Evolutionary conservation across 2,113 vertebrate species (phyloP), one percentile per base, ranked within the genome.

Genomic region (Falcunculus frontatus): DNA sequence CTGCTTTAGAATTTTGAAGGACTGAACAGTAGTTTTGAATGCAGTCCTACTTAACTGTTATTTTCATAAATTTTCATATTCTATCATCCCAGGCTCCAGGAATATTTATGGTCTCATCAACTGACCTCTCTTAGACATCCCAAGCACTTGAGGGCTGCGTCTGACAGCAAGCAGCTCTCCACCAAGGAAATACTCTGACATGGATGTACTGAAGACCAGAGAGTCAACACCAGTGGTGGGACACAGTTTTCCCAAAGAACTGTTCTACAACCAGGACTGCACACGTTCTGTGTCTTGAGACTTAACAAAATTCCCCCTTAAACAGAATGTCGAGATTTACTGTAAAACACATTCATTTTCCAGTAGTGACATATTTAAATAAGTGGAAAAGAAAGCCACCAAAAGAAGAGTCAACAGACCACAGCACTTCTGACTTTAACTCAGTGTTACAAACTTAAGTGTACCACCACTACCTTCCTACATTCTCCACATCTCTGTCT

Each of bases 401-500:
- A 55, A 65, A 76, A 72, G 53, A 90, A 55, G 23, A 85, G 41
- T 15, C 49, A 85, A 49, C 0, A 79, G 41, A 68, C 26, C n/a
- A 60, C 3, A 35, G 53, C 47, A 56, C 20, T 78, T 67, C 68
- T 18, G 37, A 77, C 44, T 92, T 89, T 27, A 83, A 60, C 30
- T 52, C 53, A 16, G 13, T 41, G 44, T 20, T 89, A 35, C 18
- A 57, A 42, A 67, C 10, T 46, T 8, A 57, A 68, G 27, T 4
- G 35, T 25, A 64, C 15, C 21, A 82, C 17, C 70, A 72, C 35
- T 18, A 69, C 25, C 11, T 26, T 57, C 41, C 44, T 49, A 26
- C 0, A 0, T 26, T 90, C n/a, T 80, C 46, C 7, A 23, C 13
- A 49, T 7, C 49, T 86, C 37, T 37, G 62, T 14, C 15, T 65